Evolutionary conservation across 2,888 invertebrate species (phyloP).

Genomic region (Melieria omissa): DNA sequence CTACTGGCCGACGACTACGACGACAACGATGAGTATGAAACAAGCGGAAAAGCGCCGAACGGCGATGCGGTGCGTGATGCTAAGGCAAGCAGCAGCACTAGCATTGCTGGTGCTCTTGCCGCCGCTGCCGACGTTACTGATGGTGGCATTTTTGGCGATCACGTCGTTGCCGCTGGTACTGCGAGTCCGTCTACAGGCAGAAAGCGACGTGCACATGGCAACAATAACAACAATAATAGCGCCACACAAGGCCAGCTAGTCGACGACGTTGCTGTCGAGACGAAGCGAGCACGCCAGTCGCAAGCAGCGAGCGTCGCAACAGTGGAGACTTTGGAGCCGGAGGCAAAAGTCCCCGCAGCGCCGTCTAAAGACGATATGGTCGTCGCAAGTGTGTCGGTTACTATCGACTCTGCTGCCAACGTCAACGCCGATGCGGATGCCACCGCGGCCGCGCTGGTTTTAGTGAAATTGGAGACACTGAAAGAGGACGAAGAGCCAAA

Average conservation of each 20-base stretch:
- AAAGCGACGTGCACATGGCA: conserved; percentile 21
- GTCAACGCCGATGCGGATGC: conserved; percentile 1
- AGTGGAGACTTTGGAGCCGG: not conserved
- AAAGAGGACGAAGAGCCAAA: conserved; percentile 19
- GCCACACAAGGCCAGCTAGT: conserved; percentile 33
- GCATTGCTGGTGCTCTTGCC: not conserved
- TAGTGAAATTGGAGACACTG: conserved; percentile 35
- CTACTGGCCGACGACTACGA: conserved; percentile 28
- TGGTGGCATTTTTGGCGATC: too few relatives aligned
- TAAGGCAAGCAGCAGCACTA: not conserved
- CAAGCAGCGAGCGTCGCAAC: conserved; percentile 33
- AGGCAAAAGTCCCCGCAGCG: not conserved
- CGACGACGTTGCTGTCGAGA: conserved; percentile 22
- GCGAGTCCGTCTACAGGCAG: not conserved
- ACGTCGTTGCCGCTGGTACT: not conserved
- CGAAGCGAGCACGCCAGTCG: conserved; percentile 30
- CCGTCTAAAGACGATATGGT: not conserved
- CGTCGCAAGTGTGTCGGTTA: not conserved
- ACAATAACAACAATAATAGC: conserved; percentile 25
- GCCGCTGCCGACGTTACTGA: not conserved
- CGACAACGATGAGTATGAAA: conserved; percentile 31
- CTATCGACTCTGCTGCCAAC: not conserved
- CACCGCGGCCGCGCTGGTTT: conserved; percentile 31
- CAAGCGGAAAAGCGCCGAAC: not conserved
- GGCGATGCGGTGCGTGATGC: not conserved